A percentile compares a stretch with the other conserved stretches of the same genome.
Conservation (phyloP, 2,113 vertebrate genomes). For the Thamnophis sirtalis region DNA sequence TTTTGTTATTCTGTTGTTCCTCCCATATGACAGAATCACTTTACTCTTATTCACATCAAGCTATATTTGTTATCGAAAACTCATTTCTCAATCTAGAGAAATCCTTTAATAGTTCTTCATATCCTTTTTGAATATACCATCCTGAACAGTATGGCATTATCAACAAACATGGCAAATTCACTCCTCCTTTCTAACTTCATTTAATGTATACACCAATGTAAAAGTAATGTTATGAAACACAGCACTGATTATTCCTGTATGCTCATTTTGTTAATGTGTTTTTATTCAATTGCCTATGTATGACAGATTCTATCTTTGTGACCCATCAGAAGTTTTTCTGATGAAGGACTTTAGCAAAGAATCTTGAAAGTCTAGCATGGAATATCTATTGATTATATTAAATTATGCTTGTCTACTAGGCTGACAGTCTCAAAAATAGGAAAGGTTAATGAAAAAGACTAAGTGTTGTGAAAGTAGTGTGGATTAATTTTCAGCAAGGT, state of each 20-base stretch:
- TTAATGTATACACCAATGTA: background rate
- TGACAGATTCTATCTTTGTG: background rate
- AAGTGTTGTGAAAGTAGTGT: background rate
- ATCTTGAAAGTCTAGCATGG: background rate
- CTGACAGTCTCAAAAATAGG: background rate
- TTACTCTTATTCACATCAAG: background rate
- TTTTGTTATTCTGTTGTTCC: background rate
- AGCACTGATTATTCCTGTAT: background rate
- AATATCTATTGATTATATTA: background rate
- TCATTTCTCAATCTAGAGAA: background rate
- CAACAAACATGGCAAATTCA: background rate
- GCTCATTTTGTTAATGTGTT: background rate
- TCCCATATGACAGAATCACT: background rate
- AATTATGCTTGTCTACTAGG: background rate
- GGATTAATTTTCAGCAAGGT: background rate
- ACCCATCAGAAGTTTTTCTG: background rate
- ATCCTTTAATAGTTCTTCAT: background rate
- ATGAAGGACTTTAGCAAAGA: background rate
- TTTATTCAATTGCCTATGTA: background rate
- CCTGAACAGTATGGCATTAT: background rate
- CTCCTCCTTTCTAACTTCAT: background rate
- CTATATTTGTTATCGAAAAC: background rate
- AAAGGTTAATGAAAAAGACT: background rate
- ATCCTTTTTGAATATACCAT: background rate
- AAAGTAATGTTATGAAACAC: background rate